Percentiles rank a stretch among this genome's conserved stretches.
Evolutionary conservation across 2,888 invertebrate species (phyloP).

Genomic region (Tenthredo distinguenda): DNA sequence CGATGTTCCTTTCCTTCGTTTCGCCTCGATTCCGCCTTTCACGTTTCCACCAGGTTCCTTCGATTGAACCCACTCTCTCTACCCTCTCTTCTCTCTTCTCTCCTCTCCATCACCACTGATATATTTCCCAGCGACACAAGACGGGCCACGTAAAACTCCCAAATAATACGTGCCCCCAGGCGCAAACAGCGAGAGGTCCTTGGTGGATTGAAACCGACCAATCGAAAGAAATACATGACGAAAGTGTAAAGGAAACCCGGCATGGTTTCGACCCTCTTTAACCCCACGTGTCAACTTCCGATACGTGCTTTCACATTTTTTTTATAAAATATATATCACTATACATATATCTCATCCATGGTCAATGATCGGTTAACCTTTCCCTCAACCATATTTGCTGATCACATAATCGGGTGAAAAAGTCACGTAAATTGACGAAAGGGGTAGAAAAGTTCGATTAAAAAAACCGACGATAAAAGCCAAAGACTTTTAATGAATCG

Average conservation of each 20-base stretch:
- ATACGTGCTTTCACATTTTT: neutral
- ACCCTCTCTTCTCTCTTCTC: slow-evolving; percentile 49
- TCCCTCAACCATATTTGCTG: neutral
- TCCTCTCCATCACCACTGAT: neutral
- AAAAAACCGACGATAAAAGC: neutral
- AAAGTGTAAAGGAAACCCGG: slow-evolving; percentile 32
- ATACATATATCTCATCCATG: neutral
- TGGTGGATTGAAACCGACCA: slow-evolving; percentile 25
- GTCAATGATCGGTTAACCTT: neutral
- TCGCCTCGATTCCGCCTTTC: slow-evolving; percentile 48
- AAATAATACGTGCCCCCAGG: slow-evolving; percentile 36
- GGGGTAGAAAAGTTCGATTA: neutral
- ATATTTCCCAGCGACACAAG: slow-evolving; percentile 21
- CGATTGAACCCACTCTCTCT: slow-evolving; percentile 54
- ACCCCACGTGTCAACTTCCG: neutral
- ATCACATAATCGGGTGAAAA: neutral
- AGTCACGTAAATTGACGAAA: neutral
- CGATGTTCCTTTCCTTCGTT: slow-evolving; percentile 52
- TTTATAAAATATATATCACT: neutral
- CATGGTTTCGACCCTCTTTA: slow-evolving; percentile 9
- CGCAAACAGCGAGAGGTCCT: slow-evolving; percentile 29
- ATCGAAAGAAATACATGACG: slow-evolving; percentile 40
- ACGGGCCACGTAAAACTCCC: slow-evolving; percentile 29
- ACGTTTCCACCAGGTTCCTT: slow-evolving; percentile 39
- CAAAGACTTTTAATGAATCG: neutral